Evolutionary conservation across 2,797 vertebrate species (phyloP), one percentile per base, ranked within the genome.

Genomic region (Ciconia nigra): DNA sequence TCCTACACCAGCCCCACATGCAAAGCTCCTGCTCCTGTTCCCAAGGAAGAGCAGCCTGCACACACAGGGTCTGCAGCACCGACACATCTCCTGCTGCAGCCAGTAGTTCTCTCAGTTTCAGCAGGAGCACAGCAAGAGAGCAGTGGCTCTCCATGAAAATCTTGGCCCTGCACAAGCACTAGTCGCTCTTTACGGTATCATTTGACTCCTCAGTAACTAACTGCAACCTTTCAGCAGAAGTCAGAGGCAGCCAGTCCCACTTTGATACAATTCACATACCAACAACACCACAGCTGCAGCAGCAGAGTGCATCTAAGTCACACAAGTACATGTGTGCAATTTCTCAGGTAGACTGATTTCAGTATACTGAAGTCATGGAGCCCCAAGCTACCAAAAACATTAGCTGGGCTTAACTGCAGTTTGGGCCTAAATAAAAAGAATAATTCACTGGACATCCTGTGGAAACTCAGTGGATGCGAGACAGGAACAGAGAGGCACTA

Each of bases 291-390:
- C 63, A 35, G 57, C 28, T 47, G 49, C 63, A 51, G 55, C 14
- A 69, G 66, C 37, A 26, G 20, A 29, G 29, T 1, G 12, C 22
- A 65, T 13, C 35, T 0, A 7, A 73, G 47, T 24, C 73, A 55
- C 13, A 3, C 31, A 49, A 12, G 12, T 3, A 76, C 37, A 4
- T 0, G 7, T 13, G 14, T 0, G 1, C 44, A 5, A 6, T 55
- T 55, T 78, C 47, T 80, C 35, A 12, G 21, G 46, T 4, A 78
- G 46, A 46, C 0, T 4, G 20, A 49, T 49, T 67, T 81, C 77
- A 69, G 39, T 13, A 14, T 18, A 42, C 31, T 21, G 18, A 78
- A 62, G 41, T 37, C 42, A 58, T 0, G 2, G 87, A 83, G 28
- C 31, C 51, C 70, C 78, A 41, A 77, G 61, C 28, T 66, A 65